phyloP scores from a whole-genome alignment of 2,113 vertebrate species.

The Notarius quadriscutis region DNA sequence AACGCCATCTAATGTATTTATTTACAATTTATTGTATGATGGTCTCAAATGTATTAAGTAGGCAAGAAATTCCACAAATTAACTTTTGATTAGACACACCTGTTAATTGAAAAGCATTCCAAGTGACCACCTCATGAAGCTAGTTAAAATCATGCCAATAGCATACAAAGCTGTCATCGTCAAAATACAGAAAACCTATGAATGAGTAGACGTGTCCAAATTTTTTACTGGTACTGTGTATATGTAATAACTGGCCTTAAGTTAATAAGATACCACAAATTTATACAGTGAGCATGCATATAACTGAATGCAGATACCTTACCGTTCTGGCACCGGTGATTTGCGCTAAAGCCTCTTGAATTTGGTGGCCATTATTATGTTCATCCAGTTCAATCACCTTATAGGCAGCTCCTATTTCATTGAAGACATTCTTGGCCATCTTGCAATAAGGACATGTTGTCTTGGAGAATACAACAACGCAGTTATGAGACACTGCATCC shows the following conservation, averaged over 20 bases:
- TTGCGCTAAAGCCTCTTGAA: conserved; percentile 84
- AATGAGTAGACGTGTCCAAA: too few relatives aligned
- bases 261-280: background rate
- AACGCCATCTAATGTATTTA: too few relatives aligned
- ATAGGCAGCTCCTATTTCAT: conserved; percentile 80
- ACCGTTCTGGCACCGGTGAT: conserved; percentile 89
- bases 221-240: too few relatives aligned
- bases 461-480: conserved; percentile 96
- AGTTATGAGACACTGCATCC: conserved; percentile 87
- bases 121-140: too few relatives aligned
- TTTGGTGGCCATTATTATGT: conserved; percentile 78
- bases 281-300: background rate
- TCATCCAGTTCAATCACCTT: conserved; percentile 86
- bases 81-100: too few relatives aligned
- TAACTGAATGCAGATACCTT: conserved; percentile 57
- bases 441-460: conserved; percentile 88
- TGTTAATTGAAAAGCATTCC: too few relatives aligned
- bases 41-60: too few relatives aligned
- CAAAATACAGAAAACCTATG: too few relatives aligned
- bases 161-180: too few relatives aligned
- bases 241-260: background rate
- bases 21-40: too few relatives aligned
- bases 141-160: too few relatives aligned
- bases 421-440: conserved; percentile 91
- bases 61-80: too few relatives aligned